Evolutionary conservation across 2,888 invertebrate genomes (phyloP).

Genomic region (Andrena trimmerana): DNA sequence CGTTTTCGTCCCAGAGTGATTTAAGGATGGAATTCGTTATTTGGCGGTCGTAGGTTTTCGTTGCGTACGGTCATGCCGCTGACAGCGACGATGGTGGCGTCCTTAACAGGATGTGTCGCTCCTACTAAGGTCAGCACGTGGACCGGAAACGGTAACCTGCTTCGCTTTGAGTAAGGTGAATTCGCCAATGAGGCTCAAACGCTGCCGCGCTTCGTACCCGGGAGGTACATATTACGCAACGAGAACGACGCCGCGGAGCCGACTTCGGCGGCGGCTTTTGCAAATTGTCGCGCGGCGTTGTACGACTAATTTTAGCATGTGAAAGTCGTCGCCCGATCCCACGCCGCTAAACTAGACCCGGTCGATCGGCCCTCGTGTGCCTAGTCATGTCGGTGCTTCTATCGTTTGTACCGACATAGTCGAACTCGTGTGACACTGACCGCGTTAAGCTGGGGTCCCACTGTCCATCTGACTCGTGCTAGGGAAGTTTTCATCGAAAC

Average conservation of each 20-base stretch:
- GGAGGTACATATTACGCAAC: constrained; percentile 58
- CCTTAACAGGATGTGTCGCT: constrained; percentile 52
- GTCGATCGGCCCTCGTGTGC: constrained; percentile 40
- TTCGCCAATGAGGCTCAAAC: constrained; percentile 65
- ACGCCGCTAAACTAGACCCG: constrained; percentile 67
- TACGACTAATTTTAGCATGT: constrained; percentile 70
- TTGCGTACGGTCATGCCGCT: constrained; percentile 12
- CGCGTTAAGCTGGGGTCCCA: constrained; percentile 47
- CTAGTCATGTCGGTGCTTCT: constrained; percentile 60
- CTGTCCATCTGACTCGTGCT: too few species aligned
- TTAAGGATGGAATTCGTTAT: constrained; percentile 15
- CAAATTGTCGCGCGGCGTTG: constrained; percentile 61
- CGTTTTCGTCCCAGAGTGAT: neutral
- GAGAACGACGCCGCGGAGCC: neutral
- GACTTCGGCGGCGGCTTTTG: constrained; percentile 52
- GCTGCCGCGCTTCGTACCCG: constrained; percentile 38
- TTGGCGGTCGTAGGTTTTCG: neutral
- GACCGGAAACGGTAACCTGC: constrained; percentile 73
- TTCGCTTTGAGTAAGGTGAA: constrained; percentile 66
- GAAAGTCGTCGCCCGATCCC: constrained; percentile 69
- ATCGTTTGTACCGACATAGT: constrained; percentile 47
- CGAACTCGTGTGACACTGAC: constrained; percentile 60
- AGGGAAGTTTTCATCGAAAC: too few species aligned
- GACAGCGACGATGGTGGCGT: constrained; percentile 4
- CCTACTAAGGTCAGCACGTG: constrained; percentile 57